Conservation (phyloP, 2,113 vertebrate genomes). For the Brachyistius frenatus region DNA sequence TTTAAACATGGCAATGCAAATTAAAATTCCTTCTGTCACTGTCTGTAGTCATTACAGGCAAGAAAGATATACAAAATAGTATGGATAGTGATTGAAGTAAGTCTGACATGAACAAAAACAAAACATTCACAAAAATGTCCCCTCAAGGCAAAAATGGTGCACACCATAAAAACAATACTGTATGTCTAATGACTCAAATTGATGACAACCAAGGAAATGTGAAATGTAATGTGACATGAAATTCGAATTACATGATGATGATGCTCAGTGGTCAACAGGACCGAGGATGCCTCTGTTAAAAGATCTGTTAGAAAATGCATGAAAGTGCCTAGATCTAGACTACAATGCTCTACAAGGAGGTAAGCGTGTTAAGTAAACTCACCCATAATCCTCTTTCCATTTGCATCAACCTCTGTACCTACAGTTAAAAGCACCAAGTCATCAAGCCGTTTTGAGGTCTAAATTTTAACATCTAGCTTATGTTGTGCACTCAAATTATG, state of each 20-base stretch:
- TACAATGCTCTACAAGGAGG: neutral
- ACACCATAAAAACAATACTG: slow-evolving; percentile 49
- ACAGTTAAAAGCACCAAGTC: neutral
- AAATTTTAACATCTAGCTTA: too few relatives aligned
- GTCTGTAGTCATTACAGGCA: neutral
- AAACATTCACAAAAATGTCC: neutral
- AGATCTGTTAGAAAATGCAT: slow-evolving; percentile 39
- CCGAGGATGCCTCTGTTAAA: slow-evolving; percentile 24
- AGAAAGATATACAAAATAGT: neutral
- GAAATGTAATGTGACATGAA: slow-evolving; percentile 12
- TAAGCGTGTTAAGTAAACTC: slow-evolving; percentile 39
- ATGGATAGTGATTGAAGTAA: neutral
- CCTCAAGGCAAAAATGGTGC: slow-evolving; percentile 8
- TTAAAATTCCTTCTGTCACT: neutral
- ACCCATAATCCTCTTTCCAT: slow-evolving; percentile 67
- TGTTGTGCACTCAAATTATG: neutral
- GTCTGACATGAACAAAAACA: neutral
- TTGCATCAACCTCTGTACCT: slow-evolving; percentile 60
- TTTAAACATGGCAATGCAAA: neutral
- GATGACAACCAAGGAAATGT: slow-evolving; percentile 23
- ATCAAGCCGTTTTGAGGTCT: neutral
- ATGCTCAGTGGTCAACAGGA: slow-evolving; percentile 14
- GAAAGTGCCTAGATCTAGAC: neutral
- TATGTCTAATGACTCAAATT: slow-evolving; percentile 13
- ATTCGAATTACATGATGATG: slow-evolving; percentile 9